Base-by-base conservation (phyloP, 2,797 vertebrate genomes). In the Megaceryle alcyon region DNA sequence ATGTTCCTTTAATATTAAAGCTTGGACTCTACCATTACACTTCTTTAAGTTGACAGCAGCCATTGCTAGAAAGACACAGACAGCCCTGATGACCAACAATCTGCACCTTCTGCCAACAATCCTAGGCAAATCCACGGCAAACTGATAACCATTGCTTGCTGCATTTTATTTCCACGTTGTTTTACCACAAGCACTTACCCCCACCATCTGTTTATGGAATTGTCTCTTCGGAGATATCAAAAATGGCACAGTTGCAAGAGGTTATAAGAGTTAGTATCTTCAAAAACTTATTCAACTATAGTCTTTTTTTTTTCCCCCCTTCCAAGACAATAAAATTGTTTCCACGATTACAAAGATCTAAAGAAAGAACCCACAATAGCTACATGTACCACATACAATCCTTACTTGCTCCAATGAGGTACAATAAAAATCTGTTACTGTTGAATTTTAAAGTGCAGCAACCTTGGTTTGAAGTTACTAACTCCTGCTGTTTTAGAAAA, bases 271-370 rank as follows among this genome's bases (percentile, higher is more conserved):
- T 70, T 72, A 49, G 26, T 16, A 25, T 15, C 63, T 70, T 76
- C 25, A 71, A 37, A 66, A 83, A 44, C 4, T 21, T 49, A 14
- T 25, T 49, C 23, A 49, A 85, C 35, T 8, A 89, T 3, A 12
- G 41, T 25, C 3, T 9, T 1, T 10, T 10, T 21, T 23, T 25
- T 3, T 9, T 1, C 12, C 6, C 6, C 18, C 46, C 0, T 1
- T 8, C 23, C 18, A 35, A 12, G 11, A 14, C 33, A 70, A 68
- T 12, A 49, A 63, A 44, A 17, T 28, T 35, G 19, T 3, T 8
- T 35, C 21, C 9, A 29, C 20, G 35, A 10, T n/a, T 53, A 44
- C 29, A 51, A 37, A 37, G 18, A 13, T 29, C n/a, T 59, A 56
- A 76, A 71, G 22, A 48, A 80, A 33, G 59, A 70, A 31, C 4